Evolutionary conservation across 2,888 invertebrate species (phyloP).

Genomic region (Lochmaea crataegi): DNA sequence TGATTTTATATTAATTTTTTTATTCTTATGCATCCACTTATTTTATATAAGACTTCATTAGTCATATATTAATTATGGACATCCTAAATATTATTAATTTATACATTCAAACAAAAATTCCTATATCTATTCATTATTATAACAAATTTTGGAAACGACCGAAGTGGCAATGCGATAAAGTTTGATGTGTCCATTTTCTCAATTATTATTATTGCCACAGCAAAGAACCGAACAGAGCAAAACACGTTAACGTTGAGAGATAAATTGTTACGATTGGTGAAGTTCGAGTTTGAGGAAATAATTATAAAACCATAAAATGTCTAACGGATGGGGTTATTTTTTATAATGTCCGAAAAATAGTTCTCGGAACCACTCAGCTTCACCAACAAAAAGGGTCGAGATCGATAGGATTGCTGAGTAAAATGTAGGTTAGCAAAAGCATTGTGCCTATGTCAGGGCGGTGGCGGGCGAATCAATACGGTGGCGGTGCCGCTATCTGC

Average conservation of each 20-base stretch:
- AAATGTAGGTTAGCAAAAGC: constrained; percentile 65
- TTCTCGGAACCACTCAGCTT: not conserved
- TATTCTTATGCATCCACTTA: too few relatives aligned
- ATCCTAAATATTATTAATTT: too few relatives aligned
- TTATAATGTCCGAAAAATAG: not conserved
- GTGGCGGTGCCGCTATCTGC: constrained; percentile 42
- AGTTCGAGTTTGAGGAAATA: not conserved
- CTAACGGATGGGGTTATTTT: not conserved
- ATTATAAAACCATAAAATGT: not conserved
- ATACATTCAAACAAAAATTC: too few relatives aligned
- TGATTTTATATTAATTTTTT: too few relatives aligned
- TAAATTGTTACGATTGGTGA: not conserved
- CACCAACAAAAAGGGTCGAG: constrained; percentile 45
- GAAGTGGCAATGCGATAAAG: not conserved
- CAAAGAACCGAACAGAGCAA: not conserved
- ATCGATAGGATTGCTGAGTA: constrained; percentile 54
- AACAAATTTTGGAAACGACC: too few relatives aligned
- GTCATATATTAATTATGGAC: too few relatives aligned
- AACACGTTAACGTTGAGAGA: not conserved
- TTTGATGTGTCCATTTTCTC: not conserved
- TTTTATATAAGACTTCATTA: too few relatives aligned
- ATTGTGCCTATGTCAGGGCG: constrained; percentile 56
- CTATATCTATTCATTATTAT: too few relatives aligned
- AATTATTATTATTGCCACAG: not conserved
- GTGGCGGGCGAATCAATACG: constrained; percentile 53